Conservation (phyloP, 37 sponge, comb jelly and placozoan genomes). For the Cliona cf. orientalis region DNA sequence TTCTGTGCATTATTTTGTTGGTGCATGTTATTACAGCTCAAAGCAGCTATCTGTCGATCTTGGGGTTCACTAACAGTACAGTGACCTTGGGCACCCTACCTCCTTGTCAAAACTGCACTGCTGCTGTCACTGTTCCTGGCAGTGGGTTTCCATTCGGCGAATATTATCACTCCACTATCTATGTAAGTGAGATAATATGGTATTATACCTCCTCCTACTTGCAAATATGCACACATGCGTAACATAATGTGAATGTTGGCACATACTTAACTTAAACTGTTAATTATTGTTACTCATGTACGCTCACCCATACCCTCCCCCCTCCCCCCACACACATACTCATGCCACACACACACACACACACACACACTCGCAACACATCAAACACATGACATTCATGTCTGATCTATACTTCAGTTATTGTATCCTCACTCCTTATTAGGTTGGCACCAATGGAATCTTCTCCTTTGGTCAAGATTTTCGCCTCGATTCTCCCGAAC, state of each 20-base stretch:
- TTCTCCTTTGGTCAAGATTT: conserved; percentile 34
- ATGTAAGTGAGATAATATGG: conserved; percentile 20
- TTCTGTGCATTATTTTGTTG: background rate
- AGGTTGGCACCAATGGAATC: conserved; percentile 46
- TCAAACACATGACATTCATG: no score
- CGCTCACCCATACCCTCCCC: background rate
- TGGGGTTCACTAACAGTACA: background rate
- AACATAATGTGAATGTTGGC: no score
- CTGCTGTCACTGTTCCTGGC: background rate
- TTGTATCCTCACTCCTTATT: background rate
- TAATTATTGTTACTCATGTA: no score
- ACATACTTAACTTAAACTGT: no score
- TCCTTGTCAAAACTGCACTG: conserved; percentile 36
- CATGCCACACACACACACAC: no score
- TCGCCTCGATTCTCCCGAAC: background rate
- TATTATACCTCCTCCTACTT: background rate
- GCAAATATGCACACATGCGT: no score
- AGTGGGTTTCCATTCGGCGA: conserved; percentile 34
- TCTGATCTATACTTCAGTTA: background rate
- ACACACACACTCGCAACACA: no score
- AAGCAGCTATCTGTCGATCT: conserved; percentile 8
- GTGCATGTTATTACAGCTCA: conserved; percentile 7
- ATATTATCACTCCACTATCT: conserved; percentile 29
- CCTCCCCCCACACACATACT: background rate
- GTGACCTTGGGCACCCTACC: background rate